A percentile compares a stretch with the other conserved stretches of the same genome.
phyloP scores from a whole-genome alignment of 2,113 vertebrate species.

The Jacana jacana region DNA sequence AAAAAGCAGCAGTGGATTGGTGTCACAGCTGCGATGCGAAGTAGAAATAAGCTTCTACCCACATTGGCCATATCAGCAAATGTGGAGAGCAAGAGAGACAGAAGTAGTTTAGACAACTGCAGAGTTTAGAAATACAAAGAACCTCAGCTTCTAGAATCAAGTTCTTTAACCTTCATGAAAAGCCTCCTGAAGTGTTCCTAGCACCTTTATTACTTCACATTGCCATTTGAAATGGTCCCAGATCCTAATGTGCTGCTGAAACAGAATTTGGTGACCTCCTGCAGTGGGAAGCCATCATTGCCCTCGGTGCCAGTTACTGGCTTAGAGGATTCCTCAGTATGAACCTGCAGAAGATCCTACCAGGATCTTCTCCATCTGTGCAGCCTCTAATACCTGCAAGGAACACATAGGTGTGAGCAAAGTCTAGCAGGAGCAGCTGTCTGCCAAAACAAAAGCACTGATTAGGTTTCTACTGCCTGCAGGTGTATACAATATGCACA shows the following conservation, averaged over 20 bases:
- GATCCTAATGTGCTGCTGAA: neutral
- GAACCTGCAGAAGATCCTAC: neutral
- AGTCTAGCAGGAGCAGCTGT: neutral
- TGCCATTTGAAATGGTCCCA: neutral
- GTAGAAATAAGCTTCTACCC: neutral
- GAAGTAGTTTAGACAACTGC: neutral
- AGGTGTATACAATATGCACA: neutral
- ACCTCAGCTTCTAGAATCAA: neutral
- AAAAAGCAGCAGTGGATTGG: neutral
- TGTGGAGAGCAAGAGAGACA: neutral
- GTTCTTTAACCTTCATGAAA: neutral
- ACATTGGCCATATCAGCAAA: neutral
- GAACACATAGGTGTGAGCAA: neutral
- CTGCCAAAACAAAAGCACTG: neutral
- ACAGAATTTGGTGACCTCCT: neutral
- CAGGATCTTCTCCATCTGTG: neutral
- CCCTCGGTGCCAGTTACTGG: neutral
- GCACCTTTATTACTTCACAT: neutral
- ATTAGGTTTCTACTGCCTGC: neutral
- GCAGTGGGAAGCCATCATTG: neutral
- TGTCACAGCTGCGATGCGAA: neutral
- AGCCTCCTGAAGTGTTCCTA: neutral
- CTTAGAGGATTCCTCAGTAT: neutral
- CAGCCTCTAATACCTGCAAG: neutral
- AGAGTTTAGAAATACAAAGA: neutral